Percentiles rank a stretch among this genome's conserved stretches.
Conservation (phyloP, 2,888 invertebrate genomes). For the Drosophila falleni region DNA sequence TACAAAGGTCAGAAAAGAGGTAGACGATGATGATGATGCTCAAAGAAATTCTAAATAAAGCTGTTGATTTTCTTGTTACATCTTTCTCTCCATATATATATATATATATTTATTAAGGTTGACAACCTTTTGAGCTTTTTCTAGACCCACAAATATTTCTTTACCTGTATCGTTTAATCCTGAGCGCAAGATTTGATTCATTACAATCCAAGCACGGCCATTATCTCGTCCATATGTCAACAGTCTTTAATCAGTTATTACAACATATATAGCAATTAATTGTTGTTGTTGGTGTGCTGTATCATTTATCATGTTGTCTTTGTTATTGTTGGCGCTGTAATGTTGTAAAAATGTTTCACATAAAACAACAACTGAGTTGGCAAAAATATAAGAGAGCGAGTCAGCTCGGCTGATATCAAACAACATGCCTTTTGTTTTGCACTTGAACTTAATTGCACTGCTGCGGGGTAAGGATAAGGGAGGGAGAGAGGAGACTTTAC, state of each 20-base stretch:
- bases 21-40: neutral
- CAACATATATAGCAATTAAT: conserved; percentile 43
- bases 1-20: neutral
- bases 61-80: neutral
- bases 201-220: conserved; percentile 25
- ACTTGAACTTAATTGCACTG: conserved; percentile 78
- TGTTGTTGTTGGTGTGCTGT: conserved; percentile 28
- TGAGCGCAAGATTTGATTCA: conserved; percentile 24
- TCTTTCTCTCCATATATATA: neutral
- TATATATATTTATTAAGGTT: neutral
- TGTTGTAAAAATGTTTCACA: conserved; percentile 70
- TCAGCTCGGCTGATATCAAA: conserved; percentile 68
- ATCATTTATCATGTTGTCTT: conserved; percentile 35
- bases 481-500: neutral
- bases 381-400: conserved; percentile 28
- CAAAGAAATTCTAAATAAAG: neutral
- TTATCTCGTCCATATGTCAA: conserved; percentile 57
- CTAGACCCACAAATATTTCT: neutral
- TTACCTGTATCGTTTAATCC: neutral
- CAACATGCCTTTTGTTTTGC: conserved; percentile 78
- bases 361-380: conserved; percentile 60
- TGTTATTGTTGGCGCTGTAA: conserved; percentile 48
- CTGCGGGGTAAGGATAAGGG: conserved; percentile 10
- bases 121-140: neutral
- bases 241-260: conserved; percentile 71